Conservation (phyloP, 1,140 invertebrate genomes). For the Oedothorax gibbosus region DNA sequence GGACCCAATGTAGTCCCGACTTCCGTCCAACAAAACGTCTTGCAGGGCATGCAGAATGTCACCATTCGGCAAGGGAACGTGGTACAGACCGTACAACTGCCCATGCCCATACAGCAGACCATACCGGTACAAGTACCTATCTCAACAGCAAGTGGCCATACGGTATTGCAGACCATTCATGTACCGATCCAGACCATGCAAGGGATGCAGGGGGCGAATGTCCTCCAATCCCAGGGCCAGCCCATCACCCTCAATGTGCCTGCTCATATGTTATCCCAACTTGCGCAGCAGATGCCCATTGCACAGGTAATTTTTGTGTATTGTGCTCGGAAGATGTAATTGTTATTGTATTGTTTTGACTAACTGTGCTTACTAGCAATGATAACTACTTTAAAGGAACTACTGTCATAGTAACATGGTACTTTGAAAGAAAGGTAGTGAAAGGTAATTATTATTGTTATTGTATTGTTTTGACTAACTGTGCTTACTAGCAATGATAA, state of each 20-base stretch:
- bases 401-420: too few relatives aligned
- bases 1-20: conserved; percentile 67
- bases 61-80: conserved; percentile 73
- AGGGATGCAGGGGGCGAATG: conserved; percentile 70
- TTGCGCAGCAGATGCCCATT: conserved; percentile 55
- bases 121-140: conserved; percentile 94
- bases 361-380: too few relatives aligned
- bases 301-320: conserved; percentile 28
- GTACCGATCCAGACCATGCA: conserved; percentile 85
- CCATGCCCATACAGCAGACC: conserved; percentile 77
- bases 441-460: too few relatives aligned
- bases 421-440: too few relatives aligned
- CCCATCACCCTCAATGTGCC: conserved; percentile 49
- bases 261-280: conserved; percentile 53
- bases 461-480: too few relatives aligned
- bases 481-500: too few relatives aligned
- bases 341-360: too few relatives aligned
- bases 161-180: conserved; percentile 92
- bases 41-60: conserved; percentile 75
- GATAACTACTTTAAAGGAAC: too few relatives aligned
- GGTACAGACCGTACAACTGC: conserved; percentile 80
- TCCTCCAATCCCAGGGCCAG: conserved; percentile 70
- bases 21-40: conserved; percentile 71
- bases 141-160: conserved; percentile 88
- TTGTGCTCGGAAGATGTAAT: too few relatives aligned